Evolutionary conservation across 2,113 vertebrate species (phyloP).

Genomic region (Aptenodytes forsteri): DNA sequence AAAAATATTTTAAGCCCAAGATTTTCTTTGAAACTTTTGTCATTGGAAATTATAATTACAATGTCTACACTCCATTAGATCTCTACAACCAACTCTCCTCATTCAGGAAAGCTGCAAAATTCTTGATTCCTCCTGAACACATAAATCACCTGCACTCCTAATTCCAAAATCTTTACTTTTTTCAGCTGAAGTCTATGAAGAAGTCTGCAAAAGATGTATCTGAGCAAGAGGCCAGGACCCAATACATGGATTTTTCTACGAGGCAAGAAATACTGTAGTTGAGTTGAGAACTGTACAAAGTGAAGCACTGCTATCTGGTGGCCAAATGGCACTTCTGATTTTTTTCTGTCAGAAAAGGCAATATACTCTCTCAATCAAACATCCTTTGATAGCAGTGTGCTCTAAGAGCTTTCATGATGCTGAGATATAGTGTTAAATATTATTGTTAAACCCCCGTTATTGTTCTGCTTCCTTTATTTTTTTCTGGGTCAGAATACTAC

Average conservation of each 20-base stretch:
- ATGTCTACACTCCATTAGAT: neutral
- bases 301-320: constrained; percentile 77
- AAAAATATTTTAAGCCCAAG: neutral
- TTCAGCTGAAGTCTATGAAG: neutral
- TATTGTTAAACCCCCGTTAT: neutral
- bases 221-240: neutral
- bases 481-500: neutral
- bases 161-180: neutral
- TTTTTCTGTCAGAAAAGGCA: neutral
- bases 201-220: neutral
- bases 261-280: neutral
- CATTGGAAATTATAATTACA: neutral
- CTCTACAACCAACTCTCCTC: neutral
- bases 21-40: neutral
- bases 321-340: neutral
- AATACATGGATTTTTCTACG: neutral
- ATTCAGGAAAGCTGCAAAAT: neutral
- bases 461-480: neutral
- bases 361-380: neutral
- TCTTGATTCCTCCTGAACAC: neutral
- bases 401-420: neutral
- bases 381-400: neutral
- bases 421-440: neutral
- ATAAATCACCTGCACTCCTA: neutral
- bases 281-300: constrained; percentile 16